These are phyloP conservation scores for Troides oblongomaculatus DNA, from an alignment of 2,888 invertebrate genomes.

Conservation along the genomic window DNA sequence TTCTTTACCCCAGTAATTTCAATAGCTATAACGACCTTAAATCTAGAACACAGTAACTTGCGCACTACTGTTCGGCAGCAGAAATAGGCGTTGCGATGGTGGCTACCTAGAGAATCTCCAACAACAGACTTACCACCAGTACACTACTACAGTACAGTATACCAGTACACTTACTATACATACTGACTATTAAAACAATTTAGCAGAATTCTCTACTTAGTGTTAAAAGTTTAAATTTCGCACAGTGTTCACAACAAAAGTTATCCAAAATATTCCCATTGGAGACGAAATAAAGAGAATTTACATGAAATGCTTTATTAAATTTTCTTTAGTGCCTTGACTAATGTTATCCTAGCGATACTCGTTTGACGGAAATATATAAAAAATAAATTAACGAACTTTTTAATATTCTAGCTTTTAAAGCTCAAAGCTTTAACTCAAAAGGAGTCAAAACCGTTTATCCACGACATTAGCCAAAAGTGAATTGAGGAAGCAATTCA, in stretches of 20 bases:
- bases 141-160: neutral
- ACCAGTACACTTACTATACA: neutral
- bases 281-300: slow-evolving; percentile 8
- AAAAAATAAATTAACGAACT: neutral
- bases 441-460: too few species aligned
- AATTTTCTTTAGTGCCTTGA: slow-evolving; percentile 20
- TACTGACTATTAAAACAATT: neutral
- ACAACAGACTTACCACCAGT: too few species aligned
- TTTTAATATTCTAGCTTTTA: neutral
- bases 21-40: too few species aligned
- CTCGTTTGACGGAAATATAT: neutral
- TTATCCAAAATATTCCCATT: slow-evolving; percentile 3
- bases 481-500: neutral
- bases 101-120: too few species aligned
- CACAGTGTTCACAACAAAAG: neutral
- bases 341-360: slow-evolving; percentile 9
- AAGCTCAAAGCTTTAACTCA: neutral
- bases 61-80: too few species aligned
- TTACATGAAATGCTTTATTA: slow-evolving; percentile 13
- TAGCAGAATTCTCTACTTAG: neutral
- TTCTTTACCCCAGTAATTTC: too few species aligned
- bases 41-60: too few species aligned
- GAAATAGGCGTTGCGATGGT: too few species aligned
- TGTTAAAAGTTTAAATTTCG: neutral
- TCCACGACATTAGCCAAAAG: too few species aligned